phyloP scores from a whole-genome alignment of 2,113 vertebrate genomes.

The Rafetus swinhoei region DNA sequence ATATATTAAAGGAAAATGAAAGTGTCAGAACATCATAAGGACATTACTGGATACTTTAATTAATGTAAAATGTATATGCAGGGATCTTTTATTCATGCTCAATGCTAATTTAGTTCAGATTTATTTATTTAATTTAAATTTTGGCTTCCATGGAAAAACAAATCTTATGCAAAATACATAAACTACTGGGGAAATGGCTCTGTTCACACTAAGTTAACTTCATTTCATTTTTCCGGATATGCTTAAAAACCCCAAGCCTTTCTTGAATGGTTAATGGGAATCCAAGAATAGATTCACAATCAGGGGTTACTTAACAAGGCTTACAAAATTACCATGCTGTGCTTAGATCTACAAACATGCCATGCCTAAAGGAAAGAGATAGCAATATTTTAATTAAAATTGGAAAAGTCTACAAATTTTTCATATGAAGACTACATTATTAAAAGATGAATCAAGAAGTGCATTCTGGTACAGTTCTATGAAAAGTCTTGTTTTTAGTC shows the following conservation, averaged over 20 bases:
- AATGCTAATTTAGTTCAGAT: neutral
- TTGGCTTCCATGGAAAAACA: neutral
- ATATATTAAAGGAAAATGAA: constrained; percentile 39
- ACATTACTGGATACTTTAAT: neutral
- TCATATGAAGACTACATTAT: neutral
- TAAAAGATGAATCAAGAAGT: neutral
- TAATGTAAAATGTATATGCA: neutral
- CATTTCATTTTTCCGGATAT: neutral
- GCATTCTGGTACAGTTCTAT: neutral
- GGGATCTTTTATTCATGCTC: neutral
- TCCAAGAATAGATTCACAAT: neutral
- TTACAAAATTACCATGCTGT: neutral
- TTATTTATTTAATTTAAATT: constrained; percentile 25
- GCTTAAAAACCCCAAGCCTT: neutral
- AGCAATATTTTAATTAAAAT: neutral
- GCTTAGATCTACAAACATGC: neutral
- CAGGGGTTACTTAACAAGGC: neutral
- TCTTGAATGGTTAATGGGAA: neutral
- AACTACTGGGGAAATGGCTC: neutral
- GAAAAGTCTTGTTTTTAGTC: neutral
- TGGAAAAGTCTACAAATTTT: neutral
- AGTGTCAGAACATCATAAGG: neutral
- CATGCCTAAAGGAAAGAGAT: neutral
- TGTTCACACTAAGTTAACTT: neutral
- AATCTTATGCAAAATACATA: neutral